Conservation (phyloP, 2,888 invertebrate species). For the Horisme vitalbata region DNA sequence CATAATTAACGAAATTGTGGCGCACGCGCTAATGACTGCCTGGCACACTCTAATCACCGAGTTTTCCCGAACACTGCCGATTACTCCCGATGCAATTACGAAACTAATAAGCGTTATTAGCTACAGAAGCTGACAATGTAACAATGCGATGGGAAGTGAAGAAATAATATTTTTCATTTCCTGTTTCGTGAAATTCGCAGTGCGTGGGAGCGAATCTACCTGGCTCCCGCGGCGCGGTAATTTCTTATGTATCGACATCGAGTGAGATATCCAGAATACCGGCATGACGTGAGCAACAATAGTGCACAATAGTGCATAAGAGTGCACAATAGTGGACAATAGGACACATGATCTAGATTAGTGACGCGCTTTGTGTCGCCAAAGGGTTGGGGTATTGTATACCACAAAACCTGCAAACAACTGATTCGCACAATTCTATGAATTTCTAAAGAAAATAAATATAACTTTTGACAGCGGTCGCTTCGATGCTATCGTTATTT, state of each 20-base stretch:
- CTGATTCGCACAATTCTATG: slow-evolving; percentile 78
- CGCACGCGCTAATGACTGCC: slow-evolving; percentile 60
- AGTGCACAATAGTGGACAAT: slow-evolving; percentile 70
- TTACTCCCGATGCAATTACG: slow-evolving; percentile 35
- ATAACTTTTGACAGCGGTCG: slow-evolving; percentile 80
- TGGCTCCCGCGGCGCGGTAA: slow-evolving; percentile 73
- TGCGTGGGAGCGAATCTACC: slow-evolving; percentile 76
- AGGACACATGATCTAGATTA: slow-evolving; percentile 81
- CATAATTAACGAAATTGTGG: slow-evolving; percentile 68
- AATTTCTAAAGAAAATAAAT: slow-evolving; percentile 82
- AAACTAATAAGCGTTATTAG: slow-evolving; percentile 55
- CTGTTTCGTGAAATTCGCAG: slow-evolving; percentile 71
- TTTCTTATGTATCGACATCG: slow-evolving; percentile 79
- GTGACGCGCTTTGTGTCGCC: slow-evolving; percentile 80
- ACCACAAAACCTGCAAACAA: slow-evolving; percentile 71
- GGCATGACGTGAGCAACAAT: slow-evolving; percentile 51
- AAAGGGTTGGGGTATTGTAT: slow-evolving; percentile 77
- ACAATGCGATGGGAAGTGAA: slow-evolving; percentile 48
- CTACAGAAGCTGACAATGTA: slow-evolving; percentile 39
- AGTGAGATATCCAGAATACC: slow-evolving; percentile 71
- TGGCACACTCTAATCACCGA: slow-evolving; percentile 50
- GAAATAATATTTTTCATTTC: slow-evolving; percentile 71
- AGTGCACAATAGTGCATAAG: slow-evolving; percentile 61
- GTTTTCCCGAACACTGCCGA: slow-evolving; percentile 48
- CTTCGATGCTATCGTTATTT: slow-evolving; percentile 76